Conservation (phyloP, 2,113 vertebrate species). For the Anhinga rufa region DNA sequence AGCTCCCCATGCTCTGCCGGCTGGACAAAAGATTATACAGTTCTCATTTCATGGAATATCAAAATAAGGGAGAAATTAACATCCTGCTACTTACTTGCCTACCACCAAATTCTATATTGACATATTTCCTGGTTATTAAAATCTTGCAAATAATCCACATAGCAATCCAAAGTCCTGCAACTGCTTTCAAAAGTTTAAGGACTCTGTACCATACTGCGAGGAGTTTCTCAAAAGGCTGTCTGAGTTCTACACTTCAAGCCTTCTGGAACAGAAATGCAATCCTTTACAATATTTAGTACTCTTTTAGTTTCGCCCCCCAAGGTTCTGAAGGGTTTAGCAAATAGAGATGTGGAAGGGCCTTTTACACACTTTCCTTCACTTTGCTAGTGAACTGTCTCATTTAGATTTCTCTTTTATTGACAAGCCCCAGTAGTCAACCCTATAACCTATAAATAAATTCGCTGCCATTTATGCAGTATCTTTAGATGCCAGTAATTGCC, state of each 20-base stretch:
- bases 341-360: not conserved
- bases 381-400: not conserved
- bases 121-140: not conserved
- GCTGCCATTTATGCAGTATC: not conserved
- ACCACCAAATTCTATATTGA: not conserved
- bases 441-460: not conserved
- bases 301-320: not conserved
- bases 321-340: not conserved
- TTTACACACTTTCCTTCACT: not conserved
- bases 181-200: not conserved
- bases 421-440: not conserved
- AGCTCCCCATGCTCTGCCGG: too few species aligned
- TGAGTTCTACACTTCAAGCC: not conserved
- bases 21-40: not conserved
- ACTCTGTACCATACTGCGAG: too few species aligned
- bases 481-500: not conserved
- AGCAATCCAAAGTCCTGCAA: not conserved
- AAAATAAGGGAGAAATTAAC: not conserved
- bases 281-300: not conserved
- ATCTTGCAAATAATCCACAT: not conserved
- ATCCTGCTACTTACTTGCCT: not conserved
- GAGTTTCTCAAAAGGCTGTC: not conserved
- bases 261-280: not conserved
- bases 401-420: not conserved
- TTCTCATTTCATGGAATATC: not conserved